These are phyloP conservation scores for Mustelus asterias DNA, from an alignment of 2,113 vertebrate genomes.

Conservation along the genomic window DNA sequence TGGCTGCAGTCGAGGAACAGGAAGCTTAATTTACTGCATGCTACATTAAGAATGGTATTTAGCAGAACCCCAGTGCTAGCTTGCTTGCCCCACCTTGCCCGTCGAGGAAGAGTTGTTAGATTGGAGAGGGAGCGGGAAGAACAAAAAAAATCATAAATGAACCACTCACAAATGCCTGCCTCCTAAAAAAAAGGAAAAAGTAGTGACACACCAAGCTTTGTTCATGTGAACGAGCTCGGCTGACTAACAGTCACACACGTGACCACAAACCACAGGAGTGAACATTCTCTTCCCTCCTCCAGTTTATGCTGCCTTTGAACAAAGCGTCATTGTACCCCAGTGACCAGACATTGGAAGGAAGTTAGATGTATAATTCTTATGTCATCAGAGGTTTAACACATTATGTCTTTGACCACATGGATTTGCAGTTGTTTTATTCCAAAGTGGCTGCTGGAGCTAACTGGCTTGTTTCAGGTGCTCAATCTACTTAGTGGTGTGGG, in stretches of 20 bases:
- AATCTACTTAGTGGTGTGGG: background rate
- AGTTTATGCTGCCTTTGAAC: background rate
- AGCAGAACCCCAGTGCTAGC: background rate
- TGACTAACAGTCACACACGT: background rate
- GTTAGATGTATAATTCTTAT: background rate
- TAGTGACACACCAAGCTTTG: background rate
- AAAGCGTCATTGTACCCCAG: background rate
- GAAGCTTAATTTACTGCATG: background rate
- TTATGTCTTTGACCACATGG: background rate
- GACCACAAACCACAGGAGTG: constrained; percentile 3
- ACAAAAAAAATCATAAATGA: background rate
- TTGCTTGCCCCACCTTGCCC: background rate
- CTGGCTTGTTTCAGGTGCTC: background rate
- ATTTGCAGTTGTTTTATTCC: background rate
- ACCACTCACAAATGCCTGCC: background rate
- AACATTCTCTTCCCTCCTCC: background rate
- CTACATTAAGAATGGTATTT: background rate
- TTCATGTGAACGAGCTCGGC: background rate
- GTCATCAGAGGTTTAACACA: background rate
- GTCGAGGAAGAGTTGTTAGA: background rate
- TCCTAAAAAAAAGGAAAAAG: background rate
- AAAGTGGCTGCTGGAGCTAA: background rate
- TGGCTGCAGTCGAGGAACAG: background rate
- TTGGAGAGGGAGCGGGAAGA: background rate
- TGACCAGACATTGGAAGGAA: background rate